These are phyloP conservation scores for Andrena haemorrhoa DNA, from an alignment of 2,888 invertebrate species.

Conservation along the genomic window DNA sequence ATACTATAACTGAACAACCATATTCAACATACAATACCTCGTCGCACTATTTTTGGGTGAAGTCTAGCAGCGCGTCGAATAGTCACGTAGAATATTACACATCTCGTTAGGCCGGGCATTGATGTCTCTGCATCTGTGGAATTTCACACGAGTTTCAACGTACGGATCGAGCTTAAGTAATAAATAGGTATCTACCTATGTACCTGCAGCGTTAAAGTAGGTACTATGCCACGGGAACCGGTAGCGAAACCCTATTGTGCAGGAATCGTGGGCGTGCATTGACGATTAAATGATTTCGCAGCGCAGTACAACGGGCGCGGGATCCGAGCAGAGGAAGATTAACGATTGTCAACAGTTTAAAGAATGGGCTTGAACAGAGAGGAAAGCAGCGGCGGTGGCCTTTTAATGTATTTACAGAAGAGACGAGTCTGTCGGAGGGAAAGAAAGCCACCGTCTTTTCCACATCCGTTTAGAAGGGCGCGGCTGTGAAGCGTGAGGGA, in stretches of 20 bases:
- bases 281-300: background rate
- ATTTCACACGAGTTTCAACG: background rate
- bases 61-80: background rate
- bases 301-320: background rate
- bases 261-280: background rate
- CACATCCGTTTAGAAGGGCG: constrained; percentile 73
- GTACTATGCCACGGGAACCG: background rate
- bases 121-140: constrained; percentile 30
- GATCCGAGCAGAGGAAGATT: constrained; percentile 24
- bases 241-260: background rate
- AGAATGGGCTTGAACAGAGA: constrained; percentile 42
- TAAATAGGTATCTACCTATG: background rate
- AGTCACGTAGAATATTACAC: no score
- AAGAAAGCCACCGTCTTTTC: constrained; percentile 75
- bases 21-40: background rate
- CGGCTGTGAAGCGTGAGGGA: constrained; percentile 66
- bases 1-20: no score
- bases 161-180: background rate
- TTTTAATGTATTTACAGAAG: constrained; percentile 71
- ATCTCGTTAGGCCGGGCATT: background rate
- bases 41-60: background rate
- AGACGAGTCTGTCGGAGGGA: constrained; percentile 58
- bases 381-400: constrained; percentile 27
- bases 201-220: background rate
- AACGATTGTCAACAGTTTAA: constrained; percentile 63